These are phyloP conservation scores for Pachypsylla venusta DNA, from an alignment of 1,140 invertebrate species.

Conservation along the genomic window DNA sequence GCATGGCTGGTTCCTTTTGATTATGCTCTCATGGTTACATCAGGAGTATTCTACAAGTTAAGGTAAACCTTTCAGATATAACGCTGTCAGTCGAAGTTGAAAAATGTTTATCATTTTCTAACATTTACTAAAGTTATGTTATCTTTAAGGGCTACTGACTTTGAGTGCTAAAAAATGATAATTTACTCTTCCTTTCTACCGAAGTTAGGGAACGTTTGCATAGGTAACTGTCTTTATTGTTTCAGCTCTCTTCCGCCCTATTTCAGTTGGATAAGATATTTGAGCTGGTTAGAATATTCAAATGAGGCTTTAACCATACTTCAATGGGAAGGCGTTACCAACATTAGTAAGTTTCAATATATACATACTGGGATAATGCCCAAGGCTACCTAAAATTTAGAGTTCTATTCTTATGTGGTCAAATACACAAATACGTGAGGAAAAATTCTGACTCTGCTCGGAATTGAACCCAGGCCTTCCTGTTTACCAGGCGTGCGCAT, in stretches of 20 bases:
- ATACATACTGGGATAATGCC: not conserved
- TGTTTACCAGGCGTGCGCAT: not conserved
- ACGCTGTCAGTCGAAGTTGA: too few species aligned
- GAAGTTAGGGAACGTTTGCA: too few species aligned
- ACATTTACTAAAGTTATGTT: too few species aligned
- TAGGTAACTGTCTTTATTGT: conserved; percentile 19
- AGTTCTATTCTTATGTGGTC: too few species aligned
- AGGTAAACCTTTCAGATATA: conserved; percentile 40
- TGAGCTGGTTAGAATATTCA: conserved; percentile 86
- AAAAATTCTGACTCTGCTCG: too few species aligned
- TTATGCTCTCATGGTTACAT: conserved; percentile 73
- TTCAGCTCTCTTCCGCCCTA: conserved; percentile 58
- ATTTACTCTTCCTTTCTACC: too few species aligned
- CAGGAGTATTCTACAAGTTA: conserved; percentile 66
- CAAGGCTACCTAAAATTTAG: too few species aligned
- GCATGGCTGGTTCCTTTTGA: conserved; percentile 74
- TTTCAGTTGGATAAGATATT: conserved; percentile 67
- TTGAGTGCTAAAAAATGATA: too few species aligned
- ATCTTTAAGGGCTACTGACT: too few species aligned
- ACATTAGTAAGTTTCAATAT: conserved; percentile 52
- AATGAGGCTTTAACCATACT: conserved; percentile 73
- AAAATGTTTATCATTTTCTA: too few species aligned
- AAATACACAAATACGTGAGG: too few species aligned
- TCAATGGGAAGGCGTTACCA: conserved; percentile 57
- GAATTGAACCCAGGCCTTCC: too few species aligned